Conservation (phyloP, 2,113 vertebrate genomes). For the Chaetorhynchus papuensis region DNA sequence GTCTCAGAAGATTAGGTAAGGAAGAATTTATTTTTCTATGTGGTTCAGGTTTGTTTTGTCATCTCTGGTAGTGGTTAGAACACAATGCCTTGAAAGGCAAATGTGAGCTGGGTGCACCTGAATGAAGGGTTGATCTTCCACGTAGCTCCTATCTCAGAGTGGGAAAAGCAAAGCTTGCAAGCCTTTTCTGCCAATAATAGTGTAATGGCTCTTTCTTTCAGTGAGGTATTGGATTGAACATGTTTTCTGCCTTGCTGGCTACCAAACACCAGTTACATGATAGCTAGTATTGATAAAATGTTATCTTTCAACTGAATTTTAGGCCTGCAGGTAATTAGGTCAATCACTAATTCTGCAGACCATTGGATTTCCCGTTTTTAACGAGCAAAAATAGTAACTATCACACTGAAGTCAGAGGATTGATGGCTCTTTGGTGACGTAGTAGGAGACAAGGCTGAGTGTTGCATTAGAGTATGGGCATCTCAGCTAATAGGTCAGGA, state of each 20-base stretch:
- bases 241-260: not conserved
- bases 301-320: not conserved
- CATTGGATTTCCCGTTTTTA: not conserved
- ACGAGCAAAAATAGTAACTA: not conserved
- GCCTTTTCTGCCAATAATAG: not conserved
- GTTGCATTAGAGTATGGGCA: not conserved
- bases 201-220: not conserved
- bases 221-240: not conserved
- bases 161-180: not conserved
- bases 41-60: not conserved
- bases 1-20: not conserved
- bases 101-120: not conserved
- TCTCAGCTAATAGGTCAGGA: not conserved
- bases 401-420: not conserved
- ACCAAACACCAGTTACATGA: not conserved
- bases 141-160: not conserved
- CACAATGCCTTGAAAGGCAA: not conserved
- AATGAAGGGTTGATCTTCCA: not conserved
- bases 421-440: not conserved
- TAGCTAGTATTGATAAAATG: not conserved
- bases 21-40: not conserved
- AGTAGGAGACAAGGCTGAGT: not conserved
- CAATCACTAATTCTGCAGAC: not conserved
- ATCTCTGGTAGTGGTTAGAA: not conserved
- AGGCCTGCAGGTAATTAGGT: not conserved